Base-by-base conservation (phyloP, 2,888 invertebrate genomes). In the Glomeris marginata region DNA sequence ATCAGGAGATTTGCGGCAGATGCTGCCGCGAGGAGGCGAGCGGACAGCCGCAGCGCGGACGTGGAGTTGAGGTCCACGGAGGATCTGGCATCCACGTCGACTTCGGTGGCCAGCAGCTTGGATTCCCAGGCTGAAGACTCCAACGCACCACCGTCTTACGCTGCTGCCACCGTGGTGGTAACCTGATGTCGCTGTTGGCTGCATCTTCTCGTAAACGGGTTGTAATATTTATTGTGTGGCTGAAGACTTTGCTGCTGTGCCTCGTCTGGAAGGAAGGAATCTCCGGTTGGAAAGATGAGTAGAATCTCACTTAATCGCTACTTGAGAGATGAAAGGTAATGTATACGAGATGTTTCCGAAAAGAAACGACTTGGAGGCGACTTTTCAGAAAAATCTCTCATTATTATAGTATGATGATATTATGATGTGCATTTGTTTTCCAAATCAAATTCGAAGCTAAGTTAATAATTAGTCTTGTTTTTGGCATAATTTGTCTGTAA, bases 51-150 rank as follows among this genome's bases (percentile, higher is more conserved):
- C 3, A 41, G 16, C 28, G 18, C 21, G n/a, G 47, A 47, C 28
- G 47, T 47, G 47, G 47, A 47, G 41, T n/a, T 46, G 47, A 37
- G 22, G 40, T 41, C n/a, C n/a, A n/a, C n/a, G n/a, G n/a, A n/a
- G n/a, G n/a, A n/a, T n/a, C 28, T 28, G 28, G 28, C 28, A 8
- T 28, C 28, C 28, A 28, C 28, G 3, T 28, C 28, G 28, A 28
- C 28, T 28, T 28, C 28, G 28, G 28, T 28, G 28, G 28, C 28
- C 28, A 28, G 28, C 28, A 28, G 28, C 28, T 5, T 28, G 28
- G 28, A 28, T 8, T 5, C 28, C 8, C 28, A 28, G 8, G 28
- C 8, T 8, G 28, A 28, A 8, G 8, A 28, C 28, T 28, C 28
- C 28, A 28, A 42, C 49, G 49, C 35, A 13, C 43, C 49, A 10